Percentiles rank a stretch among this genome's conserved stretches.
phyloP scores from a whole-genome alignment of 2,797 vertebrate species.

The Rhincodon typus region DNA sequence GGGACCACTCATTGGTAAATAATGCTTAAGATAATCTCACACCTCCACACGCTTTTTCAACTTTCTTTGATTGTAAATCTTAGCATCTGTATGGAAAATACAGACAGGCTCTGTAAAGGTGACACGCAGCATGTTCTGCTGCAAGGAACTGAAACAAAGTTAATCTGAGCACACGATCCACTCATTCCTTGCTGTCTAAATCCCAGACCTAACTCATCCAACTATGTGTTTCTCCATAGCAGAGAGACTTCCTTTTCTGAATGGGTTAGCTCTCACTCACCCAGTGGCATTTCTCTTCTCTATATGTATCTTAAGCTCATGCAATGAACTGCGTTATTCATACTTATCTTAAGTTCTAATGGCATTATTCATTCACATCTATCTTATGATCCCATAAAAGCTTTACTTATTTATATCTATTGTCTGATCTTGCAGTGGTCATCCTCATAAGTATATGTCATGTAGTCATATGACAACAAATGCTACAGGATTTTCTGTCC shows the following conservation, averaged over 20 bases:
- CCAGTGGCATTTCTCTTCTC: background rate
- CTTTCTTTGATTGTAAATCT: background rate
- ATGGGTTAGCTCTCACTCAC: background rate
- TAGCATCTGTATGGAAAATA: background rate
- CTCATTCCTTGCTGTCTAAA: background rate
- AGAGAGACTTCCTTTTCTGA: background rate
- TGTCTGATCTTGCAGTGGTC: background rate
- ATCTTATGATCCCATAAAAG: background rate
- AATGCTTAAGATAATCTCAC: background rate
- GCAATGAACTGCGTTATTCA: background rate
- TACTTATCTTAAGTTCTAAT: background rate
- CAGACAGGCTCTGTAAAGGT: background rate
- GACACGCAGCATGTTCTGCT: background rate
- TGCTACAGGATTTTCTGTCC: background rate
- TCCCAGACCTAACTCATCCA: background rate
- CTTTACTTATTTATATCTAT: background rate
- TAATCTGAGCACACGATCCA: background rate
- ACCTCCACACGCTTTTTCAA: background rate
- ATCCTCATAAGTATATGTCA: background rate
- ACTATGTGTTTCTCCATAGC: background rate
- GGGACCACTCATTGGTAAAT: background rate
- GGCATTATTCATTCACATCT: background rate
- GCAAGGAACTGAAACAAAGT: background rate
- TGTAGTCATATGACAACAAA: background rate
- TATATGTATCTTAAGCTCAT: background rate